These are phyloP conservation scores for Apis laboriosa DNA, from an alignment of 1,140 invertebrate species.

Conservation along the genomic window DNA sequence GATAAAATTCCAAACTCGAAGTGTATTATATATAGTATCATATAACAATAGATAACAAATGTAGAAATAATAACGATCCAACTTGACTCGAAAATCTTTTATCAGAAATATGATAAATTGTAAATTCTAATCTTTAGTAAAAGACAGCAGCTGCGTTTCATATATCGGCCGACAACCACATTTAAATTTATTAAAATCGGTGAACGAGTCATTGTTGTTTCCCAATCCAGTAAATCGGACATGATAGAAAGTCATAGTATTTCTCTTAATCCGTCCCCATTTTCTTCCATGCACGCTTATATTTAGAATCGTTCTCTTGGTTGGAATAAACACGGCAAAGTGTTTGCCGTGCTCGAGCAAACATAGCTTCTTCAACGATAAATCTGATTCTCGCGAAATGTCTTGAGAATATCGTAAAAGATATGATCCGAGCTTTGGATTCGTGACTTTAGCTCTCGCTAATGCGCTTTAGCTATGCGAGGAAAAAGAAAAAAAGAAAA, in stretches of 20 bases:
- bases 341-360: conserved; percentile 1
- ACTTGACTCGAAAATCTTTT: too few relatives aligned
- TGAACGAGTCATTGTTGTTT: background rate
- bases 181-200: too few relatives aligned
- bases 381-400: background rate
- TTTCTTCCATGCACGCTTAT: background rate
- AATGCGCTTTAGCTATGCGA: too few relatives aligned
- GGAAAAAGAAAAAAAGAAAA: too few relatives aligned
- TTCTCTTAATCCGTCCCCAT: background rate
- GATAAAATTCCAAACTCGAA: too few relatives aligned
- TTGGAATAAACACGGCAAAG: background rate
- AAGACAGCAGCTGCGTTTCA: too few relatives aligned
- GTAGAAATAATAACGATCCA: too few relatives aligned
- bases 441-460: background rate
- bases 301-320: conserved; percentile 3
- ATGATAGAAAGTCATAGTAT: background rate
- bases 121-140: too few relatives aligned
- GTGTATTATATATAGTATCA: too few relatives aligned
- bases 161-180: too few relatives aligned
- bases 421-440: background rate
- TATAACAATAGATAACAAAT: too few relatives aligned
- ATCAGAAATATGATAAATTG: too few relatives aligned
- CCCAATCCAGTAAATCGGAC: background rate
- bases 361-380: background rate
- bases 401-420: background rate